Evolutionary conservation across 1,140 invertebrate genomes (phyloP).

Genomic region (Stegodyphus dumicola): DNA sequence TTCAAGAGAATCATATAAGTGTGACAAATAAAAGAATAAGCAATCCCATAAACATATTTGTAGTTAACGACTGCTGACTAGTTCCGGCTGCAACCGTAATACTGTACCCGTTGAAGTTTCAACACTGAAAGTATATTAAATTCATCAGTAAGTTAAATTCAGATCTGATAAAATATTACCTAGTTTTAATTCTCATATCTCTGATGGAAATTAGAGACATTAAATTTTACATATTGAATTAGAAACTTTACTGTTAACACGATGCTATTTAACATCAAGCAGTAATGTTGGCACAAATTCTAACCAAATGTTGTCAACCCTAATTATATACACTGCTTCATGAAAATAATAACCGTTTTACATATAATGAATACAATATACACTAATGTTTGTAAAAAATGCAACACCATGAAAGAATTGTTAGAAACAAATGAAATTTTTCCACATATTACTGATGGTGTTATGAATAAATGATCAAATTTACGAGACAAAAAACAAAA

Average conservation of each 20-base stretch:
- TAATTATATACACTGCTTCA: not conserved
- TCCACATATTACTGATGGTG: too few species aligned
- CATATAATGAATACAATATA: too few species aligned
- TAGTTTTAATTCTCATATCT: not conserved
- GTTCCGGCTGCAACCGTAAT: constrained; percentile 4
- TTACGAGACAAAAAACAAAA: too few species aligned
- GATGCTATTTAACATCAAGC: not conserved
- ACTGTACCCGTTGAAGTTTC: constrained; percentile 26
- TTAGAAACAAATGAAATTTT: too few species aligned
- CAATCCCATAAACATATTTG: too few species aligned
- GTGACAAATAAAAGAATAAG: too few species aligned
- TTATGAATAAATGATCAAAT: too few species aligned
- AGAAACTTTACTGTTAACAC: not conserved
- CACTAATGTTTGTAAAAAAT: too few species aligned
- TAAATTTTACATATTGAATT: not conserved
- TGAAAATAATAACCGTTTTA: too few species aligned
- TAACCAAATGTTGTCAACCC: not conserved
- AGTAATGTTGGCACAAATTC: not conserved
- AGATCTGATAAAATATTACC: not conserved
- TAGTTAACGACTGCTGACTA: not conserved
- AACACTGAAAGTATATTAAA: constrained; percentile 17
- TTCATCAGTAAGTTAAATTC: not conserved
- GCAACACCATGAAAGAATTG: too few species aligned
- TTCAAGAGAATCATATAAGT: too few species aligned
- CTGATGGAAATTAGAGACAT: not conserved